phyloP scores from a whole-genome alignment of 2,113 vertebrate species.

The Ailurus styani region DNA sequence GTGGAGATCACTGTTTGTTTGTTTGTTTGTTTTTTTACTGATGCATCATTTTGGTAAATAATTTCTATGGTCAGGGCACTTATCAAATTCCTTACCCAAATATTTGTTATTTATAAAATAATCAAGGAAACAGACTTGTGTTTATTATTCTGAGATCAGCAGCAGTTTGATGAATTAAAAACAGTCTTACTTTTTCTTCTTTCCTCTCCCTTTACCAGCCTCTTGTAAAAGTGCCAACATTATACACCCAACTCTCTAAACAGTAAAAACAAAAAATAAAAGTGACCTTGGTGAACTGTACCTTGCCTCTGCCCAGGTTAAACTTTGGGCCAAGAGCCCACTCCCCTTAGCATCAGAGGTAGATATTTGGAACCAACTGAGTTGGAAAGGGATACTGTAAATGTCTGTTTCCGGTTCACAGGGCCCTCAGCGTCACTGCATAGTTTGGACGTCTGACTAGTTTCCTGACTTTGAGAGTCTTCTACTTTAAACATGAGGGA shows the following conservation, averaged over 20 bases:
- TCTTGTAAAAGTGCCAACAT: constrained; percentile 78
- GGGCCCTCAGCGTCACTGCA: constrained; percentile 78
- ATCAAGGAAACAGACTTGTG: constrained; percentile 84
- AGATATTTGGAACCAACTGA: constrained; percentile 72
- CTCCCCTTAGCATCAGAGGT: constrained; percentile 55
- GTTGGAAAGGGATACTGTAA: constrained; percentile 77
- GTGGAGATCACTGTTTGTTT: constrained; percentile 34
- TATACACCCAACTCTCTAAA: constrained; percentile 71
- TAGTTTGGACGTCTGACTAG: constrained; percentile 84
- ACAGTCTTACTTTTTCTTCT: constrained; percentile 76
- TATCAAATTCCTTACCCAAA: constrained; percentile 77
- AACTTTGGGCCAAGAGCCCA: constrained; percentile 68
- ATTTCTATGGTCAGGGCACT: constrained; percentile 63
- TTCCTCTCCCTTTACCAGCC: constrained; percentile 59
- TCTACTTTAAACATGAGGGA: constrained; percentile 79
- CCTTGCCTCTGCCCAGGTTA: constrained; percentile 68
- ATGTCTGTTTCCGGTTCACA: constrained; percentile 85
- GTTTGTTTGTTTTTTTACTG: constrained; percentile 52
- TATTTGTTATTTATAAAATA: constrained; percentile 83
- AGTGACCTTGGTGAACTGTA: constrained; percentile 66
- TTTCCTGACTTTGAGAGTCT: constrained; percentile 85
- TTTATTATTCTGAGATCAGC: constrained; percentile 84
- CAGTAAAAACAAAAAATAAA: constrained; percentile 73
- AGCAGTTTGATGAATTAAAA: constrained; percentile 81
- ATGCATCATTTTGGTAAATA: constrained; percentile 68